A percentile compares a stretch with the other conserved stretches of the same genome.
Conservation (phyloP, 1,140 invertebrate species). For the Scaptomyza pallida region DNA sequence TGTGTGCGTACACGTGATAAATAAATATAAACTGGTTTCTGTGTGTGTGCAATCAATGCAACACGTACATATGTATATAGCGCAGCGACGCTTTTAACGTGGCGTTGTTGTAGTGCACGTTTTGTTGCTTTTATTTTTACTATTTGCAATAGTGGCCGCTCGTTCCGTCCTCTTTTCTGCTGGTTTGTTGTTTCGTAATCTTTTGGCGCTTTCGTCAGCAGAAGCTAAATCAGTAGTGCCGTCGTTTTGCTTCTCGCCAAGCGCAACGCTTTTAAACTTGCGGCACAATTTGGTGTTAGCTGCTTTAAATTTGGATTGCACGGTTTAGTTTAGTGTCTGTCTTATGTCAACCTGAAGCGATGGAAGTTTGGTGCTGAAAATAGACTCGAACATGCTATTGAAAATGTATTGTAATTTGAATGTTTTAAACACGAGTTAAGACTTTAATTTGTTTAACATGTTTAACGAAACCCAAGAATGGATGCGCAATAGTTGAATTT, state of each 20-base stretch:
- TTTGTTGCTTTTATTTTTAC: conserved; percentile 70
- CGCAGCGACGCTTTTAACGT: conserved; percentile 25
- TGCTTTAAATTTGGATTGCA: conserved; percentile 43
- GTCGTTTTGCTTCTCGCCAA: conserved; percentile 35
- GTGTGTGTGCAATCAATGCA: conserved; percentile 81
- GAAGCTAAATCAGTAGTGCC: conserved; percentile 12
- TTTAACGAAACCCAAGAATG: too few species aligned
- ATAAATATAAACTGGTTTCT: conserved; percentile 56
- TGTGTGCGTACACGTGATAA: conserved; percentile 76
- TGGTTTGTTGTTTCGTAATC: conserved; percentile 60
- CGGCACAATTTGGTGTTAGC: conserved; percentile 51
- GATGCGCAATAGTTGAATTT: too few species aligned
- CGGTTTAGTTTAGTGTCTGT: conserved; percentile 1
- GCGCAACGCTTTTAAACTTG: conserved; percentile 64
- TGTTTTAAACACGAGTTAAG: too few species aligned
- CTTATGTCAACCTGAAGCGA: conserved; percentile 28
- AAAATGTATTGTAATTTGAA: too few species aligned
- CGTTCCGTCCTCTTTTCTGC: conserved; percentile 66
- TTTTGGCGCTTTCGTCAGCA: conserved; percentile 69
- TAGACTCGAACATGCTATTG: conserved; percentile 23
- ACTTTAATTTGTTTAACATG: too few species aligned
- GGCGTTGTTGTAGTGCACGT: conserved; percentile 29
- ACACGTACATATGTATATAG: conserved; percentile 82
- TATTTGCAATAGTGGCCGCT: conserved; percentile 50
- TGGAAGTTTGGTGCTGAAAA: conserved; percentile 39